Evolutionary conservation across 2,113 vertebrate species (phyloP).

Genomic region (Prietella phreatophila): DNA sequence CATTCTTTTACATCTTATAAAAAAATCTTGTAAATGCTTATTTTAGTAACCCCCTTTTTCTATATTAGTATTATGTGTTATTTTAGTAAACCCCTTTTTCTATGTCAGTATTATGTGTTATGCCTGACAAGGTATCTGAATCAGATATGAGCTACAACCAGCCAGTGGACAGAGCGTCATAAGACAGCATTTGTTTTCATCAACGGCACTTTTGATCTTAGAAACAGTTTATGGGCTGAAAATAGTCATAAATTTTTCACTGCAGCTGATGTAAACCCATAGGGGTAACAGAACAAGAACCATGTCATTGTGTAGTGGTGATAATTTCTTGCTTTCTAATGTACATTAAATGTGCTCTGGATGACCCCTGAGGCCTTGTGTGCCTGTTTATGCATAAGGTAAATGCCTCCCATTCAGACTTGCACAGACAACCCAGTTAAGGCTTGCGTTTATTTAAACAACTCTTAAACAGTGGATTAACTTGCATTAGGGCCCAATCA

Average conservation of each 20-base stretch:
- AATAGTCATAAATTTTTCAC: slow-evolving; percentile 54
- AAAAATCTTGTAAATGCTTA: neutral
- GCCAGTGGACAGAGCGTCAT: neutral
- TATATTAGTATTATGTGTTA: neutral
- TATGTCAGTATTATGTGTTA: neutral
- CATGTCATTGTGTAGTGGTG: slow-evolving; percentile 65
- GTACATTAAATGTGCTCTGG: slow-evolving; percentile 60
- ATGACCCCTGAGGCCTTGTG: slow-evolving; percentile 58
- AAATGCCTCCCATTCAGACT: slow-evolving; percentile 69
- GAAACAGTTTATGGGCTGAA: slow-evolving; percentile 24
- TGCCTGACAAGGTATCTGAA: neutral
- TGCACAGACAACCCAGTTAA: slow-evolving; percentile 57
- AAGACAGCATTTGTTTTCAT: neutral
- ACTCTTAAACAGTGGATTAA: slow-evolving; percentile 71
- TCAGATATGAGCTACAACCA: neutral
- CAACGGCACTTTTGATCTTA: neutral
- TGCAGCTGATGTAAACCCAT: slow-evolving; percentile 59
- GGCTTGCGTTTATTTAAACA: slow-evolving; percentile 74
- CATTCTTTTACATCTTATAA: slow-evolving; percentile 15
- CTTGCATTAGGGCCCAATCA: slow-evolving; percentile 60
- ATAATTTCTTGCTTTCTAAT: slow-evolving; percentile 67
- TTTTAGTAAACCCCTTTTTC: neutral
- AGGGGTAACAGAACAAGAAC: slow-evolving; percentile 61
- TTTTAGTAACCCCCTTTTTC: neutral
- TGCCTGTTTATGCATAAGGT: slow-evolving; percentile 65